A percentile compares a stretch with the other conserved stretches of the same genome.
phyloP scores from a whole-genome alignment of 1,140 invertebrate species.

The Campoletis sonorensis region DNA sequence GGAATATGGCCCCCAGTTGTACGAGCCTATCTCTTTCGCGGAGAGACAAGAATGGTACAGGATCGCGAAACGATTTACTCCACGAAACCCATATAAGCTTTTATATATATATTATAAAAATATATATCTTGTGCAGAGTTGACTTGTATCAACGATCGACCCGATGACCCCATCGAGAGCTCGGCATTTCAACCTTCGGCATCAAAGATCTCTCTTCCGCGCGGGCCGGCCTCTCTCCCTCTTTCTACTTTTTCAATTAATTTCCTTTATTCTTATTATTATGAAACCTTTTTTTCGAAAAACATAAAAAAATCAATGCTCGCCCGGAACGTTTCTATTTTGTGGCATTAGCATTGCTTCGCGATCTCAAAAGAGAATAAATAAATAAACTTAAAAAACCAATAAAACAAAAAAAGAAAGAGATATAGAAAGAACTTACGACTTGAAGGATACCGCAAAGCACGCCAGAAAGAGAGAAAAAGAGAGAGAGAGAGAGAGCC shows the following conservation, averaged over 20 bases:
- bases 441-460: slow-evolving; percentile 40
- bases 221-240: not conserved
- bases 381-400: no score
- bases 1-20: not conserved
- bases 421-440: slow-evolving; percentile 33
- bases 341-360: slow-evolving; percentile 37
- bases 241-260: not conserved
- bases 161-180: slow-evolving; percentile 29
- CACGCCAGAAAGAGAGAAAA: not conserved
- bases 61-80: slow-evolving; percentile 37
- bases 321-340: slow-evolving; percentile 40
- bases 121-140: slow-evolving; percentile 2
- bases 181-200: slow-evolving; percentile 33
- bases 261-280: no score
- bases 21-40: slow-evolving; percentile 24
- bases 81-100: not conserved
- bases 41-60: slow-evolving; percentile 14
- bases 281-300: slow-evolving; percentile 2
- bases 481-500: slow-evolving; percentile 5
- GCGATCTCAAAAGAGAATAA: not conserved
- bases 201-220: slow-evolving; percentile 23
- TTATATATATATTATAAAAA: not conserved
- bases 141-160: slow-evolving; percentile 31
- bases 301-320: not conserved
- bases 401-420: slow-evolving; percentile 40